Base-by-base conservation (phyloP, 92 coral and sea anemone species). In the Parazoanthus darwini region DNA sequence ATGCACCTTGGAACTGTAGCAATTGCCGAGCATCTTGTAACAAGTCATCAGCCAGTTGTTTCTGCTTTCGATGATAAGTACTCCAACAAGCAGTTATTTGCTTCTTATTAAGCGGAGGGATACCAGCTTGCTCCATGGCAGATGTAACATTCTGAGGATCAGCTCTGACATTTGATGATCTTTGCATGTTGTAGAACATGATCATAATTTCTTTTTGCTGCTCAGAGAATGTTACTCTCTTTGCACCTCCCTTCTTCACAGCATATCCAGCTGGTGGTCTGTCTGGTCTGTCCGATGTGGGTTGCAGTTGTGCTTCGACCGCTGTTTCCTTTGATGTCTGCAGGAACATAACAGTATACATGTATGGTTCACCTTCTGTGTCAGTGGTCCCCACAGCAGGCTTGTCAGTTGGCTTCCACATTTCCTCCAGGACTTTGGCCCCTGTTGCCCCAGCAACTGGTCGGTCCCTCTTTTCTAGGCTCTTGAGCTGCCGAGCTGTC, bases 11-110 rank as follows among this genome's bases (percentile, higher is more conserved):
- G 67, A 59, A 18, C 8, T 16, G 78, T 74, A 36, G 78, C 43
- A 73, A 63, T 42, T 81, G 86, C 15, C 56, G 74, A 23, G 93
- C 93, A 79, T 90, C 89, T 11, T 77, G 80, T 36, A 85, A 51
- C 29, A 86, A 15, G 50, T 90, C 93, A n/a, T 90, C 88, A 39
- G 90, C 89, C 0, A 90, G 29, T 26, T 90, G 93, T 78, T 86
- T 89, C 81, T 92, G 92, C 74, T 92, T 92, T 14, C 94, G 82
- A 33, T 89, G 92, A 35, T 92, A 89, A 0, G 92, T 82, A 25
- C 92, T 82, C 91, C 92, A 92, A 91, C 92, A 89, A 58, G 92
- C 86, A 50, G 90, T 90, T 58, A 92, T 92, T 33, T 92, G 94
- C 0, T 91, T 79, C 11, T 92, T 92, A 38, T 86, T 92, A 2